Evolutionary conservation across 1,140 invertebrate genomes (phyloP), one percentile per base, ranked within the genome.

Genomic region (Pogonus chalceus): DNA sequence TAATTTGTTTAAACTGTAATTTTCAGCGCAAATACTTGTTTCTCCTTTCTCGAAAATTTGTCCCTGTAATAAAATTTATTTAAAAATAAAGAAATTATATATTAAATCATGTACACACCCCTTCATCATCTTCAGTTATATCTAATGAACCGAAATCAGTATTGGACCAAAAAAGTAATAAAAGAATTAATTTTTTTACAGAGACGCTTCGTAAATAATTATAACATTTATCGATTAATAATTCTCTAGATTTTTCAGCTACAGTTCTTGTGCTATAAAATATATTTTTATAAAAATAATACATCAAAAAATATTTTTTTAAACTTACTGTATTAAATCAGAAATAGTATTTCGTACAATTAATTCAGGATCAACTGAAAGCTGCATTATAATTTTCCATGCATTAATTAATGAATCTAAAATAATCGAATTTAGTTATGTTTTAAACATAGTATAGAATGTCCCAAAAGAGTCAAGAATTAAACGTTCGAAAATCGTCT

Each of bases 341-440:
- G 61, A 60, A 31, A 66, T 65, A 12, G 59, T 58, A 39, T 68
- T 60, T 49, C 66, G 48, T n/a, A 68, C 58, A n/a, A 55, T 23
- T 48, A 59, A 21, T 20, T 65, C 61, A 49, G 65, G 63, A 52
- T 68, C 66, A 51, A 66, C 66, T 20, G 66, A 54, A 51, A 68
- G 52, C 9, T 64, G 53, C 51, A 68, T 58, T 4, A 64, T 49
- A 16, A 61, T 59, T 48, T 62, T 59, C 12, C 62, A 54, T 10
- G 64, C 31, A 23, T 51, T 57, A 23, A 53, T 52, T 16, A 66
- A 37, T 20, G 3, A 22, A 4, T 49, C 48, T 49, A 18, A 49
- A 22, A 49, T 7, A 56, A 62, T n/a, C n/a, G n/a, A n/a, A n/a
- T n/a, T n/a, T n/a, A n/a, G n/a, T n/a, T n/a, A n/a, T n/a, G n/a